Conservation (phyloP, 2,797 vertebrate genomes). For the Distichodus sexfasciatus region DNA sequence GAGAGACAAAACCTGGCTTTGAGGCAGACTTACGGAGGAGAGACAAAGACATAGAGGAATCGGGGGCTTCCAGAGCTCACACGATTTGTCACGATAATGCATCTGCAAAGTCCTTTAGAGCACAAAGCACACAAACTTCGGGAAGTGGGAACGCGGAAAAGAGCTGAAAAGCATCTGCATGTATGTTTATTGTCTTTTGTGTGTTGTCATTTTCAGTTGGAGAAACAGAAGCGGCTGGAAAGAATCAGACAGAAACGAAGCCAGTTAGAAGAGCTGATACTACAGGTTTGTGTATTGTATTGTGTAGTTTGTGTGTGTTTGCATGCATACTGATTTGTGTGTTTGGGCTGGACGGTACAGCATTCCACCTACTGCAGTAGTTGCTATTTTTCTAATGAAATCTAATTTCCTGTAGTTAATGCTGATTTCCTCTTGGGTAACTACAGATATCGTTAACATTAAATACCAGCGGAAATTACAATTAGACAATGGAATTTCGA, state of each 20-base stretch:
- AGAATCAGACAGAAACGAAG: slow-evolving; percentile 84
- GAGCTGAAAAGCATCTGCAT: not conserved
- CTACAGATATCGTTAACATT: too few relatives aligned
- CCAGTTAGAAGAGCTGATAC: slow-evolving; percentile 82
- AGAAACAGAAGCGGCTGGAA: slow-evolving; percentile 84
- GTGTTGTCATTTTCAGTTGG: slow-evolving; percentile 68
- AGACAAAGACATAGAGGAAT: not conserved
- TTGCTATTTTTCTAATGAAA: too few relatives aligned
- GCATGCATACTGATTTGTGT: too few relatives aligned
- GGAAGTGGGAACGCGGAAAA: too few relatives aligned
- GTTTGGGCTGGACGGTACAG: too few relatives aligned
- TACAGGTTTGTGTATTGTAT: slow-evolving; percentile 73
- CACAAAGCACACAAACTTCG: not conserved
- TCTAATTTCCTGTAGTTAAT: not conserved
- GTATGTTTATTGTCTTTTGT: not conserved
- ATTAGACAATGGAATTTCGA: too few relatives aligned
- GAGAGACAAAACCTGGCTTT: not conserved
- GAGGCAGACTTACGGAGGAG: not conserved
- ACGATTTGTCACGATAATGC: not conserved
- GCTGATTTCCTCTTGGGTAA: too few relatives aligned
- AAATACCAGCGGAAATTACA: too few relatives aligned
- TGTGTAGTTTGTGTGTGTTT: not conserved
- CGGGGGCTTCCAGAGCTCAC: not conserved
- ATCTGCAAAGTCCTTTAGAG: not conserved
- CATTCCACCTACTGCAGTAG: too few relatives aligned